Evolutionary conservation across 1,140 invertebrate genomes (phyloP), one percentile per base, ranked within the genome.

Genomic region (Apocrypta bakeri): DNA sequence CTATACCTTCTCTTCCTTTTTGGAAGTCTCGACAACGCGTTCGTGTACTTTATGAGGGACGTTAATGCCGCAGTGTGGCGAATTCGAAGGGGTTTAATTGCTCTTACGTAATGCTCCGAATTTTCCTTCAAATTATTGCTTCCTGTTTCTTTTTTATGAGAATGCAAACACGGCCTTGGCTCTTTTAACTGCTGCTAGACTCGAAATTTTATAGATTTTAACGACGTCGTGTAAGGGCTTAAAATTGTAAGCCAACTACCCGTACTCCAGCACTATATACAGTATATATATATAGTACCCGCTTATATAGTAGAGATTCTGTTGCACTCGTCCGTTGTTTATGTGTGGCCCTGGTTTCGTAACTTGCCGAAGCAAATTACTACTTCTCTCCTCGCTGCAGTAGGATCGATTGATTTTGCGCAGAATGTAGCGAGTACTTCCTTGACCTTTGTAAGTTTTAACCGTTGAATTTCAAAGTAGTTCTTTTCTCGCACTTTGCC

Each of bases 81-180:
- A 64, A 77, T 77, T 63, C 75, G 27, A 77, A 63, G 17, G 61
- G 29, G 2, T 77, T 66, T 77, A 77, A 77, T 77, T 77, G 75
- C 75, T 77, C 75, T 48, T 37, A 27, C 75, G 37, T 66, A 37
- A 66, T 66, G 56, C 75, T 25, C 24, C n/a, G 71, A 21, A 40
- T 73, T 73, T 73, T 25, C 6, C 71, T 14, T 21, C 71, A 9
- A 69, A 69, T 31, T 69, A 69, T 37, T 69, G 33, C 37, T 33
- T 31, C 71, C 71, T 42, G 31, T 73, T 73, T 12, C 71, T 40
- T 42, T 40, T 42, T 73, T 42, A 71, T 12, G 27, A 9, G 68
- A 29, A 24, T 29, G 24, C 6, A 25, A 7, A 17, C 17, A 12
- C 14, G 29, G 27, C 7, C 0, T 4, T 12, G 12, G 40, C 1